Evolutionary conservation across 2,113 vertebrate genomes (phyloP).

Genomic region (Gadus macrocephalus): DNA sequence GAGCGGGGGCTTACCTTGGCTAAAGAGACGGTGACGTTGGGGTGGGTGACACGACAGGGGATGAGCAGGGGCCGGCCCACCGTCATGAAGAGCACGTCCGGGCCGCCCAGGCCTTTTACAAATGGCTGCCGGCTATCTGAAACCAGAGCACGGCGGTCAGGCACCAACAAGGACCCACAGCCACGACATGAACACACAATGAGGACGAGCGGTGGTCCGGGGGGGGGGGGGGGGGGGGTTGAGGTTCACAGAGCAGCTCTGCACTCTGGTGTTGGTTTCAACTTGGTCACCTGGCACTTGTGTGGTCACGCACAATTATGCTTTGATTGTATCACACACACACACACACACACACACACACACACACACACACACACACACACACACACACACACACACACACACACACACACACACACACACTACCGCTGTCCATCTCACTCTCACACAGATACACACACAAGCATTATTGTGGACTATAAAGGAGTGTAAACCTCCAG

Average conservation of each 20-base stretch:
- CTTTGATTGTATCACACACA: not conserved
- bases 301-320: too few relatives aligned
- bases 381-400: not conserved
- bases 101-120: conserved; percentile 75
- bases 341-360: conserved; percentile 13
- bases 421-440: not conserved
- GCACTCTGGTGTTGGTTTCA: too few relatives aligned
- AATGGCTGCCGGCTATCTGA: conserved; percentile 87
- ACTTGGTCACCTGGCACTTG: too few relatives aligned
- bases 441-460: conserved; percentile 13
- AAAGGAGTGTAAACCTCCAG: conserved; percentile 53
- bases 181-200: not conserved
- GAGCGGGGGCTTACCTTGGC: conserved; percentile 63
- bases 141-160: conserved; percentile 71
- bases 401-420: conserved; percentile 1
- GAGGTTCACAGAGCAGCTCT: not conserved
- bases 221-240: too few relatives aligned
- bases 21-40: conserved; percentile 78
- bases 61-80: conserved; percentile 79
- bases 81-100: conserved; percentile 78
- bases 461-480: conserved; percentile 34
- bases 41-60: conserved; percentile 89
- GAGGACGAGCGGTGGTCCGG: not conserved
- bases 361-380: not conserved
- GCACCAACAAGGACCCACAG: conserved; percentile 34